Conservation (phyloP, 2,113 vertebrate species). For the Sigmodon hispidus region DNA sequence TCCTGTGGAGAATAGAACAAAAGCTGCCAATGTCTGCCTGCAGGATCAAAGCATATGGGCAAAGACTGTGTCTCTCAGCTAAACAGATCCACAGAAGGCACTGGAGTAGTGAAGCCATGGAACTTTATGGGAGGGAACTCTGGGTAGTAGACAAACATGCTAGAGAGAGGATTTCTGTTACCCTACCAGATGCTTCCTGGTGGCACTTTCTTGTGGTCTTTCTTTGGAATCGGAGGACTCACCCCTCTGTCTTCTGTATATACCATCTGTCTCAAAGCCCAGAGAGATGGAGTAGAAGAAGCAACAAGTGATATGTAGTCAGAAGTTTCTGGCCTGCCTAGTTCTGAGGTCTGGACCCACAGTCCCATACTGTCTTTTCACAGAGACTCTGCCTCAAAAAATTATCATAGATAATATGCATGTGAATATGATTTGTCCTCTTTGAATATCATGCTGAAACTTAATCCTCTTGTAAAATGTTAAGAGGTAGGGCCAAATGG, state of each 20-base stretch:
- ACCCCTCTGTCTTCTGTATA: background rate
- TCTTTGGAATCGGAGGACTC: background rate
- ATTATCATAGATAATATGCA: background rate
- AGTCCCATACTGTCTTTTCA: background rate
- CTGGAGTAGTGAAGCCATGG: background rate
- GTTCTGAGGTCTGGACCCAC: too few species aligned
- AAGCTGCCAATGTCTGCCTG: conserved; percentile 52
- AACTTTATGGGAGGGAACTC: background rate
- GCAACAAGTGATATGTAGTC: background rate
- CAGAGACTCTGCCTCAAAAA: background rate
- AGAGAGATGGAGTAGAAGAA: background rate
- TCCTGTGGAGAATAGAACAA: conserved; percentile 86
- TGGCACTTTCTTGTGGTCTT: background rate
- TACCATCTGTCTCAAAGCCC: too few species aligned
- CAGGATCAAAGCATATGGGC: conserved; percentile 79
- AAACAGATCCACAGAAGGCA: conserved; percentile 43
- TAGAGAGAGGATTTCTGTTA: background rate
- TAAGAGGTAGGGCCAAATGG: background rate
- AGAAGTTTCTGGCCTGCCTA: too few species aligned
- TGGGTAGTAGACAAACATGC: background rate
- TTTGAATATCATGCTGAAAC: background rate
- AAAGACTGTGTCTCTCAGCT: conserved; percentile 56
- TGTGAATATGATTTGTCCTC: background rate
- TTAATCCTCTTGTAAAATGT: background rate
- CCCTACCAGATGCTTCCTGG: background rate